Base-by-base conservation (phyloP, 2,888 invertebrate species). In the Brachypalpus laphriformis region DNA sequence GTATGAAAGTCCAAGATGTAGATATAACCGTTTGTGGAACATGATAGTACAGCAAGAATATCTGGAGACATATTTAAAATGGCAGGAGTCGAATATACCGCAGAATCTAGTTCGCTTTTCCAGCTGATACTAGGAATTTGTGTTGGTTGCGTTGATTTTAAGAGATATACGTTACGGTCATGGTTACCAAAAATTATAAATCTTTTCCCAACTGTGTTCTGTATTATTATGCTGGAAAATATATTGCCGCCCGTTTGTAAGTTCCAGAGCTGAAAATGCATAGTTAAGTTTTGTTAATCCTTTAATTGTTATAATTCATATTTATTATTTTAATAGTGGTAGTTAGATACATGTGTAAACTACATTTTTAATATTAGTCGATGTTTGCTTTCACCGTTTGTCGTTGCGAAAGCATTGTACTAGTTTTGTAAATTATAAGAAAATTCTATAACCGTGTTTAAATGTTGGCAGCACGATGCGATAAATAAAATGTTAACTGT, bases 181-280 rank as follows among this genome's bases (percentile, higher is more conserved):
- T 96, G 95, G 88, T 96, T 96, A 11, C 96, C 96, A 90, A 96
- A 95, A 63, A 95, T 91, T 88, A 93, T 92, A 85, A 92, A 92
- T 11, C 93, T 90, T 61, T 92, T 90, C 56, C 91, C 91, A 7
- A 82, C 85, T 89, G 80, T 75, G 18, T 86, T 76, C 22, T 92
- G 92, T 40, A 93, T 89, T 54, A 93, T 92, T 22, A 96, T 91
- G 8, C 96, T 95, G 1, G 96, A 96, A 92, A 96, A 97, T 87
- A 97, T 93, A 87, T 95, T 94, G 8, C 95, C 95, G 75, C 93
- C 92, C 9, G 94, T 93, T 70, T 92, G 91, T 88, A 93, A 93
- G 31, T 90, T 93, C 94, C 95, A 95, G 49, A 94, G 90, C 96
- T 96, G 92, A 34, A 77, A 70, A n/a, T 66, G 8, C n/a, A 45